Base-by-base conservation (phyloP, 2,888 invertebrate genomes). In the Ischnura elegans region DNA sequence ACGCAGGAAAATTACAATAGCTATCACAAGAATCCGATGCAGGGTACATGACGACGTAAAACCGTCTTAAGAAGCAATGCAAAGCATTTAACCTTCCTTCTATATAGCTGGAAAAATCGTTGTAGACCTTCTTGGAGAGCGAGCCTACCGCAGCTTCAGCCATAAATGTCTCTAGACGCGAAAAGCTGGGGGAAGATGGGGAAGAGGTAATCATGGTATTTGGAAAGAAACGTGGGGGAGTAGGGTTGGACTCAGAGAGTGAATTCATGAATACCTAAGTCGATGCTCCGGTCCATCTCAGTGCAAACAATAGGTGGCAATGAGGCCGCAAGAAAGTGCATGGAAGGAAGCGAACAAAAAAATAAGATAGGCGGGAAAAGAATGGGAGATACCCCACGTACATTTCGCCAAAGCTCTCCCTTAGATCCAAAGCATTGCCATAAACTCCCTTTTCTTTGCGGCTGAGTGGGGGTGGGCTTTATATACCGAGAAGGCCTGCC, bases 231-330 rank as follows among this genome's bases (percentile, higher is more conserved):
- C 8, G 47, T n/a, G 46, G 46, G 25, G 29, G 29, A 46, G 29
- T 46, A 8, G 25, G 29, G 16, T n/a, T 8, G 8, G 29, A 47
- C n/a, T n/a, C n/a, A n/a, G n/a, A 51, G 43, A 42, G 42, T 45
- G 43, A 10, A 43, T 43, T 45, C 51, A 66, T 90, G 90, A 90
- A 90, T 90, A 61, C 55, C n/a, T 90, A 90, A 90, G 19, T 66
- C 25, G 25, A 55, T 43, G 45, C 86, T 46, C 45, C 86, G 86
- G n/a, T n/a, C 46, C 86, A 86, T 86, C 86, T 86, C 86, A 86
- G 45, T 43, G 43, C 16, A 25, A 55, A 43, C 61, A 90, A 66
- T 90, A 43, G 66, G 55, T 43, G 43, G 90, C 61, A 61, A 66
- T 55, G 43, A 90, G 43, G 61, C 16, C n/a, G 76, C 76, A 76